phyloP scores from a whole-genome alignment of 2,888 invertebrate species.

The Acleris laterana region DNA sequence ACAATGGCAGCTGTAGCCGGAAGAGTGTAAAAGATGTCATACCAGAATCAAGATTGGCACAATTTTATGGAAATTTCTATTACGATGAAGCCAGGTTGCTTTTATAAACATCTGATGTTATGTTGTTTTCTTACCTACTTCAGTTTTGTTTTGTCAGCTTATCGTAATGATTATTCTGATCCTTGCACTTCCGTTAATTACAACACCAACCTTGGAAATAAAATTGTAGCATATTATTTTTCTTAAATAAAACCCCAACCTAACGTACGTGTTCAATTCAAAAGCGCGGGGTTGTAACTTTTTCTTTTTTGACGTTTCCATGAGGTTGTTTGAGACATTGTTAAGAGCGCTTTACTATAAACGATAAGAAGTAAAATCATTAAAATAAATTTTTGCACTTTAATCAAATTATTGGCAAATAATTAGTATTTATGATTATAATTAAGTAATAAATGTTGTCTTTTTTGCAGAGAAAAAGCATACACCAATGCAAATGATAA shows the following conservation, averaged over 20 bases:
- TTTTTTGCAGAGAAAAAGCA: conserved; percentile 71
- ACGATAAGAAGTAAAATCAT: too few relatives aligned
- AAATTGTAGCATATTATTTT: background rate
- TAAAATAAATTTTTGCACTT: too few relatives aligned
- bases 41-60: conserved; percentile 86
- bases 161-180: background rate
- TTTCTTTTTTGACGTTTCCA: conserved; percentile 3
- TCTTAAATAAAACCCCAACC: background rate
- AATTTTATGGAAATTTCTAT: conserved; percentile 84
- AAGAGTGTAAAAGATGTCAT: conserved; percentile 86
- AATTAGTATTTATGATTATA: too few relatives aligned
- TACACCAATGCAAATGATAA: conserved; percentile 70
- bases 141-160: conserved; percentile 1
- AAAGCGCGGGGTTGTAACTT: conserved; percentile 5
- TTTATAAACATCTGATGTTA: background rate
- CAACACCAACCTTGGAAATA: background rate
- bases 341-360: background rate
- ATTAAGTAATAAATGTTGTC: conserved; percentile 7
- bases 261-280: background rate
- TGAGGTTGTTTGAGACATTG: conserved; percentile 1
- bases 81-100: conserved; percentile 75
- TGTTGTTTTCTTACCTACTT: background rate
- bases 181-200: background rate
- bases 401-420: too few relatives aligned
- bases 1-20: conserved; percentile 66